phyloP scores from a whole-genome alignment of 2,797 vertebrate genomes.

The Anguilla marmorata region DNA sequence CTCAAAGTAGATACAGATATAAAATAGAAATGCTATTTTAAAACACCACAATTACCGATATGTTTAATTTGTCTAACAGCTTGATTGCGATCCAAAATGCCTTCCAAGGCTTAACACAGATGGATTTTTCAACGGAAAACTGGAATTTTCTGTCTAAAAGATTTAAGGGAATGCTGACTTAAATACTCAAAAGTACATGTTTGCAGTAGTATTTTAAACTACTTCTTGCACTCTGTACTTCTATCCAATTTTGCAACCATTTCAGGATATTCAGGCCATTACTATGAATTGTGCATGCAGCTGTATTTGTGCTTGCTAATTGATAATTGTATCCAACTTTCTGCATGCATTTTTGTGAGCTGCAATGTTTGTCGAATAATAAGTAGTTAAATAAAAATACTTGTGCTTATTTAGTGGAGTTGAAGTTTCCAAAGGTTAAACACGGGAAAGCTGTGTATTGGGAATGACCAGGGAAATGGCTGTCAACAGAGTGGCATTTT shows the following conservation, averaged over 20 bases:
- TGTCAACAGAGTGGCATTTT: background rate
- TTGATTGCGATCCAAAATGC: slow-evolving; percentile 34
- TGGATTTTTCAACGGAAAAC: background rate
- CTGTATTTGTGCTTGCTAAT: slow-evolving; percentile 11
- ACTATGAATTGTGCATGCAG: background rate
- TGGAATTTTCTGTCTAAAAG: slow-evolving; percentile 7
- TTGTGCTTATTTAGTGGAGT: background rate
- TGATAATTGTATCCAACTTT: background rate
- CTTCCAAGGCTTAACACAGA: slow-evolving; percentile 13
- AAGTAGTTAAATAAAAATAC: background rate
- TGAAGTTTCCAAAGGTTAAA: background rate
- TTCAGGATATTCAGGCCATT: background rate
- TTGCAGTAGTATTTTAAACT: slow-evolving; percentile 5
- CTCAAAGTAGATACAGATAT: slow-evolving; percentile 43
- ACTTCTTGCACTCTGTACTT: background rate
- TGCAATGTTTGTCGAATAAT: background rate
- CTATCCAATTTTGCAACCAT: background rate
- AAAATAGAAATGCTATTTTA: slow-evolving; percentile 50
- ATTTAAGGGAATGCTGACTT: slow-evolving; percentile 9
- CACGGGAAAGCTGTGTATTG: background rate
- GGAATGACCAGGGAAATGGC: background rate
- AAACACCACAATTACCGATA: slow-evolving; percentile 42
- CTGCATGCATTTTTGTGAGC: background rate
- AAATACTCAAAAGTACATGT: slow-evolving; percentile 20
- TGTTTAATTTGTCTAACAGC: slow-evolving; percentile 36